Evolutionary conservation across 1,140 invertebrate genomes (phyloP).

Genomic region (Heliconius nattereri): DNA sequence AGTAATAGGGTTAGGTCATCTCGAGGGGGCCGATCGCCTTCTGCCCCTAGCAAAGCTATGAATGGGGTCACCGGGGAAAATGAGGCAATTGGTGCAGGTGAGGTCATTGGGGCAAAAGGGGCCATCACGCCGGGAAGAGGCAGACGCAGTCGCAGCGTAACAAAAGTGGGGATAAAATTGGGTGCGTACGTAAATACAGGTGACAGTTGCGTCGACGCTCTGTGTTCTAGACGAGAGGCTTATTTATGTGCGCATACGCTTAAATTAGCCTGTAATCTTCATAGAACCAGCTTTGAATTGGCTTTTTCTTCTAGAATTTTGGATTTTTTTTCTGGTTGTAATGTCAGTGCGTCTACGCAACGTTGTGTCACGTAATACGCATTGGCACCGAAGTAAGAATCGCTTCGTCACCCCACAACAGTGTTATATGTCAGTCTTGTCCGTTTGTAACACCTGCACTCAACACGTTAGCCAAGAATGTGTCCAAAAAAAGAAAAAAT

Average conservation of each 20-base stretch:
- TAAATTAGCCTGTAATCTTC: slow-evolving; percentile 1
- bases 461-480: slow-evolving; percentile 2
- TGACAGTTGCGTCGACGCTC: slow-evolving; percentile 78
- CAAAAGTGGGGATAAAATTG: slow-evolving; percentile 80
- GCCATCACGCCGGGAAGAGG: slow-evolving; percentile 59
- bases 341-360: slow-evolving; percentile 76
- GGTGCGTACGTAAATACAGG: slow-evolving; percentile 73
- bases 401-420: slow-evolving; percentile 64
- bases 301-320: not conserved
- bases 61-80: slow-evolving; percentile 24
- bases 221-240: slow-evolving; percentile 44
- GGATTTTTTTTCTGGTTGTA: slow-evolving; percentile 37
- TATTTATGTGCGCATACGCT: slow-evolving; percentile 14
- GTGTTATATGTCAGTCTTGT: slow-evolving; percentile 60
- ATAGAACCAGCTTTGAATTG: slow-evolving; percentile 35
- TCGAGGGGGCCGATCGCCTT: slow-evolving; percentile 74
- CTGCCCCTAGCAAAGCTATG: slow-evolving; percentile 62
- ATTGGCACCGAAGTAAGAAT: slow-evolving; percentile 65
- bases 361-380: slow-evolving; percentile 49
- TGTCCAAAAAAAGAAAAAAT: not conserved
- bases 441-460: slow-evolving; percentile 57
- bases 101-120: slow-evolving; percentile 50
- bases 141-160: slow-evolving; percentile 74
- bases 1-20: slow-evolving; percentile 79
- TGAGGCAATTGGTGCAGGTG: slow-evolving; percentile 52